Evolutionary conservation across 2,888 invertebrate species (phyloP).

Genomic region (Caenorhabditis zanzibari): DNA sequence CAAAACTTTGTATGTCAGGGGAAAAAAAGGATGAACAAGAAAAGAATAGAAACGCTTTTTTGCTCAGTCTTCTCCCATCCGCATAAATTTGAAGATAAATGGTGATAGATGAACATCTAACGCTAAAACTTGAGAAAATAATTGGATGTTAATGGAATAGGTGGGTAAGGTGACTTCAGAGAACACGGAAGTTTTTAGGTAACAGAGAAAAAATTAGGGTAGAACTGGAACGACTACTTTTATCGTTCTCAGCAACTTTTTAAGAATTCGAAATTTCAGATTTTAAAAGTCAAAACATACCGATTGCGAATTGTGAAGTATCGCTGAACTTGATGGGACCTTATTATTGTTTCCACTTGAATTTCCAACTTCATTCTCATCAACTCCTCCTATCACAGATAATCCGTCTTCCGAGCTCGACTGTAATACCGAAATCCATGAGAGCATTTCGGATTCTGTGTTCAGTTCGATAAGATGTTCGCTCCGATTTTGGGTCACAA

Average conservation of each 20-base stretch:
- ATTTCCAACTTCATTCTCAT: constrained; percentile 3
- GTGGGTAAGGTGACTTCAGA: not conserved
- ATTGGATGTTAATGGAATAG: not conserved
- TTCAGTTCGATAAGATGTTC: constrained; percentile 73
- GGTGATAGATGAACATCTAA: not conserved
- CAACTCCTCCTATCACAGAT: not conserved
- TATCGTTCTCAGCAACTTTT: not conserved
- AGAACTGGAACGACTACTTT: not conserved
- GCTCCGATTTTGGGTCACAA: constrained; percentile 67
- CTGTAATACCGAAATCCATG: constrained; percentile 73
- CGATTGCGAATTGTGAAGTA: constrained; percentile 67
- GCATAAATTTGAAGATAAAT: constrained; percentile 14
- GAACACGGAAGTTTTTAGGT: not conserved
- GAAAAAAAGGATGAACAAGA: constrained; percentile 9
- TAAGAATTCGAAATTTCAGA: not conserved
- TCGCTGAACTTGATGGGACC: not conserved
- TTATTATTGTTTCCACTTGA: constrained; percentile 3
- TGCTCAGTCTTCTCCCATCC: not conserved
- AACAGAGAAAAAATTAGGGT: too few species aligned
- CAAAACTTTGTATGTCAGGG: constrained; percentile 30
- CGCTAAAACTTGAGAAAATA: not conserved
- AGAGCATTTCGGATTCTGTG: constrained; percentile 73
- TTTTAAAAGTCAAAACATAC: constrained; percentile 39
- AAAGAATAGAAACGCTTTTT: constrained; percentile 23
- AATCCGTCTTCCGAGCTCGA: constrained; percentile 65